These are phyloP conservation scores for Tenrec ecaudatus DNA, from an alignment of 2,113 vertebrate species.

Conservation along the genomic window DNA sequence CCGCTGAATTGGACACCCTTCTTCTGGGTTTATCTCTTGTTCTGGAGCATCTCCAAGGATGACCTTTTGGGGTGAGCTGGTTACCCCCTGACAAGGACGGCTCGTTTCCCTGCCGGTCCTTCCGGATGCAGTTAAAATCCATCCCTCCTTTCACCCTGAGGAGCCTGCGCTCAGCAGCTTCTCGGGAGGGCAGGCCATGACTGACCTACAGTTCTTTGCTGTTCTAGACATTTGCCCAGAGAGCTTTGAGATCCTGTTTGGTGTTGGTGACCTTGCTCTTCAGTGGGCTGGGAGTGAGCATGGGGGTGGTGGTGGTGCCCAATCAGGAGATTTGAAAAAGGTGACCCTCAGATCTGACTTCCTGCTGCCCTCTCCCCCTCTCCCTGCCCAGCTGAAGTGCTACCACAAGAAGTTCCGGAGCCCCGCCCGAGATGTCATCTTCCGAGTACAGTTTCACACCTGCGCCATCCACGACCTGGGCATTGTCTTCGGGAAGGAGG, in stretches of 20 bases:
- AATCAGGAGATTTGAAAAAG: neutral
- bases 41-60: neutral
- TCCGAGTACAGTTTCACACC: constrained; percentile 98
- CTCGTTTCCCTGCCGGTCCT: neutral
- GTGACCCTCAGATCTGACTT: neutral
- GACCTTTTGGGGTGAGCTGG: neutral
- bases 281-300: neutral
- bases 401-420: constrained; percentile 97
- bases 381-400: constrained; percentile 92
- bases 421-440: constrained; percentile 94
- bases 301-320: neutral
- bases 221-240: constrained; percentile 34
- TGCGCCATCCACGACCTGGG: constrained; percentile 97
- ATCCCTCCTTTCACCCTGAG: neutral
- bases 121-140: neutral
- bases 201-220: neutral
- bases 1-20: neutral
- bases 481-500: constrained; percentile 95
- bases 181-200: neutral
- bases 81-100: neutral
- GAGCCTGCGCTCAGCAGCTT: neutral
- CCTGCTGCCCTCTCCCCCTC: neutral
- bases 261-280: neutral
- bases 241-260: constrained; percentile 14
- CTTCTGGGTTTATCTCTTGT: neutral